These are phyloP conservation scores for Enteromius fasciolatus DNA, from an alignment of 2,797 vertebrate species.

Conservation along the genomic window DNA sequence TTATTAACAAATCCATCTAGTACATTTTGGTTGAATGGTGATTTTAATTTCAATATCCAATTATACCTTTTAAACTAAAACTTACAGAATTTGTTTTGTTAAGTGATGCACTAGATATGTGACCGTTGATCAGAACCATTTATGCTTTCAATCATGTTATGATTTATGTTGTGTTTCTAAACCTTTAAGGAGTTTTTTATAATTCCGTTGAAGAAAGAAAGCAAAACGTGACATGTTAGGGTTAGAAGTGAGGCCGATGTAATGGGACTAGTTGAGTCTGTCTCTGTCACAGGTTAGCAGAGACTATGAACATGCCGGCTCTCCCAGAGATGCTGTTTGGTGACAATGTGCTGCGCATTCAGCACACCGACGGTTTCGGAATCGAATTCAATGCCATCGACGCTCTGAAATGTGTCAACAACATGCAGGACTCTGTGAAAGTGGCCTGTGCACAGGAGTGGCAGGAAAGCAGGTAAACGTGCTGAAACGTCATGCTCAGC, in stretches of 20 bases:
- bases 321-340: slow-evolving; percentile 98
- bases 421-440: slow-evolving; percentile 88
- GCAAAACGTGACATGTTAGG: no score
- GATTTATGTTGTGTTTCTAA: neutral
- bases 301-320: slow-evolving; percentile 89
- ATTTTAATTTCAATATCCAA: no score
- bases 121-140: no score
- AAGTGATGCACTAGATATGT: no score
- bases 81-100: neutral
- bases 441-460: slow-evolving; percentile 97
- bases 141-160: no score
- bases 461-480: slow-evolving; percentile 89
- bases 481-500: neutral
- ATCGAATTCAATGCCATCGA: slow-evolving; percentile 96
- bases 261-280: neutral
- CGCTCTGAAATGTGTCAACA: slow-evolving; percentile 91
- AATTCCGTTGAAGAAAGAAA: neutral
- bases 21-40: neutral
- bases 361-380: slow-evolving; percentile 87
- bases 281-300: slow-evolving; percentile 80
- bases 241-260: no score
- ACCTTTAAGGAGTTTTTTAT: neutral
- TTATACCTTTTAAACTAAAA: no score
- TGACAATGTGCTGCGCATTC: slow-evolving; percentile 92
- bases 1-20: no score